Conservation (phyloP, 2,888 invertebrate genomes). For the Leptinotarsa rubiginosa region DNA sequence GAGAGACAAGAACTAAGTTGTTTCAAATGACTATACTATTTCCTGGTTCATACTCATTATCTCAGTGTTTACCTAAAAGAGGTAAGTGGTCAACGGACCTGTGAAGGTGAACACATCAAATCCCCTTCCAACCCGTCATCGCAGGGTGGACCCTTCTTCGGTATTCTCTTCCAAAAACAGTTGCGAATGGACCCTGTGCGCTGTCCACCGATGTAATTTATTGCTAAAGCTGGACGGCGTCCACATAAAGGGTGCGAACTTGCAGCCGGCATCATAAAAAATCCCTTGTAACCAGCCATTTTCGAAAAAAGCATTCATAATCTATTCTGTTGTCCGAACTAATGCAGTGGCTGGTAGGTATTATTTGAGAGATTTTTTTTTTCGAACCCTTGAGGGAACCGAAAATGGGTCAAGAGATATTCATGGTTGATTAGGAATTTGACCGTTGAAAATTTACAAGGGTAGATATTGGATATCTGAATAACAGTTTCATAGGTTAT, state of each 20-base stretch:
- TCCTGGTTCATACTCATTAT: too few relatives aligned
- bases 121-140: slow-evolving; percentile 10
- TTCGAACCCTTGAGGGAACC: slow-evolving; percentile 25
- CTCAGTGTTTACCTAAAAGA: not conserved
- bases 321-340: slow-evolving; percentile 57
- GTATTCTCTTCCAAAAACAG: slow-evolving; percentile 43
- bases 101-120: slow-evolving; percentile 10
- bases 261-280: slow-evolving; percentile 60
- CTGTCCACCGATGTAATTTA: slow-evolving; percentile 60
- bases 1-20: too few relatives aligned
- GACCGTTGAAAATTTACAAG: slow-evolving; percentile 41
- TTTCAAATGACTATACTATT: too few relatives aligned
- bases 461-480: slow-evolving; percentile 26
- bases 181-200: slow-evolving; percentile 56
- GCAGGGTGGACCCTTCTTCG: slow-evolving; percentile 24
- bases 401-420: slow-evolving; percentile 39
- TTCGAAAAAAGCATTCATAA: slow-evolving; percentile 54
- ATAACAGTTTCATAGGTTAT: slow-evolving; percentile 5
- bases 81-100: slow-evolving; percentile 15
- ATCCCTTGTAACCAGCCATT: slow-evolving; percentile 59
- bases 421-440: slow-evolving; percentile 38
- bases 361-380: slow-evolving; percentile 36
- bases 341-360: slow-evolving; percentile 51
- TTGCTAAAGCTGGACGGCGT: slow-evolving; percentile 61
- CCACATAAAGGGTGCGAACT: slow-evolving; percentile 56